Evolutionary conservation across 2,888 invertebrate species (phyloP), one percentile per base, ranked within the genome.

Genomic region (Pinctada fucata): DNA sequence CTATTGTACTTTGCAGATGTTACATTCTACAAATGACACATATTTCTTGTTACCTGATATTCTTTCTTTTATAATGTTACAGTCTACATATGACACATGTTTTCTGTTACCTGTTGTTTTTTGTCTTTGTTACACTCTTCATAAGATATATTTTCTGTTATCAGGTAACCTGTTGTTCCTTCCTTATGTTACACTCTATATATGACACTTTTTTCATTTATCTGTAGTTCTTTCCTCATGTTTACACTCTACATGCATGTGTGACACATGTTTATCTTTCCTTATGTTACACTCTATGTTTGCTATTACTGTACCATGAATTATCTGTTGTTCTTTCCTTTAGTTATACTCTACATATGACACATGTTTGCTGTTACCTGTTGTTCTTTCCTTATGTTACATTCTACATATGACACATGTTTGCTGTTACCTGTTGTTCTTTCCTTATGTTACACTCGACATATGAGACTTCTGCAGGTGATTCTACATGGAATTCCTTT

Each of bases 21-120:
- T n/a, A n/a, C n/a, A n/a, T n/a, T n/a, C n/a, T n/a, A n/a, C n/a
- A n/a, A n/a, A n/a, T n/a, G n/a, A n/a, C n/a, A n/a, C n/a, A n/a
- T n/a, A n/a, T n/a, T n/a, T n/a, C n/a, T n/a, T n/a, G n/a, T n/a
- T 72, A 93, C 93, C 86, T 93, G 92, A 6, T 93, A 91, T 82
- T 94, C 93, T 82, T 93, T 90, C 68, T 93, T 88, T 48, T n/a
- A n/a, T n/a, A n/a, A 94, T 93, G 84, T 94, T 93, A 86, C 93
- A 93, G 64, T 91, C 88, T 66, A 92, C 86, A 16, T 91, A 87
- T 16, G 90, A 88, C n/a, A n/a, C n/a, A n/a, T n/a, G n/a, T n/a
- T n/a, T n/a, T n/a, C n/a, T n/a, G n/a, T n/a, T 72, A 93, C 93
- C 86, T 93, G 92, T 8, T 93, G 91, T 82, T 94, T 93, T 82